Conservation (phyloP, 2,888 invertebrate species). For the Lithodes maja region DNA sequence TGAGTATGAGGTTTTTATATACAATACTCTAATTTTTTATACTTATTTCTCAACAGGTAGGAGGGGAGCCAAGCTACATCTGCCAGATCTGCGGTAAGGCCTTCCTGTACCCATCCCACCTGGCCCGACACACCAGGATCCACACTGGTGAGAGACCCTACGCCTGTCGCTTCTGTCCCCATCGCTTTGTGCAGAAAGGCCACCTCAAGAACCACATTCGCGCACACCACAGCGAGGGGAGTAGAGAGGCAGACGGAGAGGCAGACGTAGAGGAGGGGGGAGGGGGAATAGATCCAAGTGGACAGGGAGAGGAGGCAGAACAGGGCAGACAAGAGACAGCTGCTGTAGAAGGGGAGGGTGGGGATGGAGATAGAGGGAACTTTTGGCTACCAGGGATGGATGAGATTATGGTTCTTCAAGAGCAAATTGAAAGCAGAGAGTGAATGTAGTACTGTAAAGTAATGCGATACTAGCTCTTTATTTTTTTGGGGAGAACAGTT, state of each 20-base stretch:
- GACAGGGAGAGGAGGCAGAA: background rate
- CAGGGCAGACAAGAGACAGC: background rate
- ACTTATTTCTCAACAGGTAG: slow-evolving; percentile 12
- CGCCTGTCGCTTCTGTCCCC: slow-evolving; percentile 56
- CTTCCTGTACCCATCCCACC: slow-evolving; percentile 65
- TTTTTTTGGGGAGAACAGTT: too few relatives aligned
- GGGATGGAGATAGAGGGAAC: background rate
- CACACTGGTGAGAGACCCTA: slow-evolving; percentile 68
- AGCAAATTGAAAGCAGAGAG: background rate
- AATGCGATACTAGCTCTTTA: too few relatives aligned
- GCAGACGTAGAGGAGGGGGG: background rate
- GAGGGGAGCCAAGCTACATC: slow-evolving; percentile 16
- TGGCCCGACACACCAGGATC: slow-evolving; percentile 61
- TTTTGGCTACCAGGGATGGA: background rate
- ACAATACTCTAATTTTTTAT: background rate
- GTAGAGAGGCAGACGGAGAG: background rate
- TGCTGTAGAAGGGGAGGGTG: background rate
- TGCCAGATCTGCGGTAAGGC: slow-evolving; percentile 57
- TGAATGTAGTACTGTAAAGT: background rate
- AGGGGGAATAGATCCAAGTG: background rate
- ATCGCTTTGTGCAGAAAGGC: slow-evolving; percentile 60
- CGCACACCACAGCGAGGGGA: slow-evolving; percentile 34
- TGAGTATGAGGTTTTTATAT: too few relatives aligned
- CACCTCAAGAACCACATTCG: slow-evolving; percentile 66
- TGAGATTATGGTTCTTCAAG: background rate